A percentile compares a stretch with the other conserved stretches of the same genome.
Conservation (phyloP, 2,888 invertebrate genomes). For the Calliphora vomitoria region DNA sequence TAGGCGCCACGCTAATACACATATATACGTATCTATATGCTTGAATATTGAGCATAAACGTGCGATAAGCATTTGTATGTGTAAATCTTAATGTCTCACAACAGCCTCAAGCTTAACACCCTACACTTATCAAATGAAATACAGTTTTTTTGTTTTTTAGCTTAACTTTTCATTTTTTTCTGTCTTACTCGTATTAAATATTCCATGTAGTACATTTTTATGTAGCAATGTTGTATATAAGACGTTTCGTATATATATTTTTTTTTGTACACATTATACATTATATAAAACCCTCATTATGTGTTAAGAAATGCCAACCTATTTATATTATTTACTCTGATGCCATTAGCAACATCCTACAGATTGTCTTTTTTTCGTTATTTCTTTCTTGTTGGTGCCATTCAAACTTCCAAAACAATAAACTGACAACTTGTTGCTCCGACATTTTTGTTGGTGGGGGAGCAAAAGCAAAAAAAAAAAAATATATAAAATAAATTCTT, state of each 20-base stretch:
- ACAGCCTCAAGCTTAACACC: conserved; percentile 12
- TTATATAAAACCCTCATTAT: conserved; percentile 40
- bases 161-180: not conserved
- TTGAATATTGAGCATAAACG: not conserved
- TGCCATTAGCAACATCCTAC: conserved; percentile 43
- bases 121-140: not conserved
- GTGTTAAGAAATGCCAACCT: conserved; percentile 42
- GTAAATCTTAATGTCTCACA: not conserved
- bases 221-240: not conserved
- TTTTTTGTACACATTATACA: not conserved
- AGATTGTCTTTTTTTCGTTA: not conserved
- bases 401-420: not conserved
- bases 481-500: not conserved
- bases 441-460: not conserved
- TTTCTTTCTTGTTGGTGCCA: not conserved
- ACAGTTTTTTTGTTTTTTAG: not conserved
- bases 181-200: not conserved
- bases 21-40: no score
- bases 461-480: not conserved
- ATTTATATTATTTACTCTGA: conserved; percentile 50
- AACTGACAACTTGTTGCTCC: conserved; percentile 46
- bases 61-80: not conserved
- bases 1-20: no score
- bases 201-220: not conserved
- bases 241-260: no score